Base-by-base conservation (phyloP, 2,797 vertebrate species). In the Vireo griseus region DNA sequence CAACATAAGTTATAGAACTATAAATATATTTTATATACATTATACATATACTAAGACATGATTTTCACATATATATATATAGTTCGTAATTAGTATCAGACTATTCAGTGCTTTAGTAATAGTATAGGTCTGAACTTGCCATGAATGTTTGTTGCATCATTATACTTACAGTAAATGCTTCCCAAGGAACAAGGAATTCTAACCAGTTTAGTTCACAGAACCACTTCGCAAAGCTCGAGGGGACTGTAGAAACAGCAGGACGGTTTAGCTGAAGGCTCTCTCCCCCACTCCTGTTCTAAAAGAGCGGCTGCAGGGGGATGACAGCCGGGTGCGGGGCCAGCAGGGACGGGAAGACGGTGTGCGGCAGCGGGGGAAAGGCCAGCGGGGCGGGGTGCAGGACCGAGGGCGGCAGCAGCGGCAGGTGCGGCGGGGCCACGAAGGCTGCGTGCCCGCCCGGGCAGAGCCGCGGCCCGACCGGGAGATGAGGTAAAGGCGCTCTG, bases 241-340 rank as follows among this genome's bases (percentile, higher is more conserved):
- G 92, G 62, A 13, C 33, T 22, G 47, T 4, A 67, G 18, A 24
- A 40, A 40, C 5, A 77, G 78, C 72, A 57, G 40, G 54, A 51
- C 51, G 11, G 10, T 37, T 33, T 13, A 13, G 20, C 20, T 5
- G 63, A 57, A 62, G 50, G 19, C 66, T 76, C 48, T 44, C 50
- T 15, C 31, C 62, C 48, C 28, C 28, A 1, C 7, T 18, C 6
- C 54, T 1, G 39, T 25, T 79, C 92, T 97, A 99, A 76, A 99
- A 98, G 55, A 99, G 98, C 47, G 98, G 98, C 91, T 98, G 98
- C n/a, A 99, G 96, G 8, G 98, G 98, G 75, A 98, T 98, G 93
- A 98, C 97, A 0, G 98, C 65, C 0, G 98, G 97, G 74, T 98
- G 98, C 0, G 98, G 97, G 24, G 98, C 95, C 45, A 98, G 96